Percentiles rank a stretch among this genome's conserved stretches.
Conservation (phyloP, 2,113 vertebrate species). For the Zeus faber region DNA sequence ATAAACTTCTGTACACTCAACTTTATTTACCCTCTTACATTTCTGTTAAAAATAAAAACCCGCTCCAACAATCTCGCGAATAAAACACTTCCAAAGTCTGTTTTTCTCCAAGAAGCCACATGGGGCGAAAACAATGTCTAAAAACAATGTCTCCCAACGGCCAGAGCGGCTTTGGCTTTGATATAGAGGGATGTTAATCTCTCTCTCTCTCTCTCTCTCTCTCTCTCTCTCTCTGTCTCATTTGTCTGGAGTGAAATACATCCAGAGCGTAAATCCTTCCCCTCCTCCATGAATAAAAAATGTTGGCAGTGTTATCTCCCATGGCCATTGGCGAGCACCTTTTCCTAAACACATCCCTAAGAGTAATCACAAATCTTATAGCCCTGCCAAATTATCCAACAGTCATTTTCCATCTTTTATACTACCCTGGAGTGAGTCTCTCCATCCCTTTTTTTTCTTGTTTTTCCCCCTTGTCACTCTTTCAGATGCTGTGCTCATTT, state of each 20-base stretch:
- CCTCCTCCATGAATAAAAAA: conserved; percentile 47
- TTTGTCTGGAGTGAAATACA: conserved; percentile 56
- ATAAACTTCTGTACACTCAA: too few species aligned
- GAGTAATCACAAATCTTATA: conserved; percentile 47
- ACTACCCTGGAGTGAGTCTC: too few species aligned
- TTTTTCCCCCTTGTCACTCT: too few species aligned
- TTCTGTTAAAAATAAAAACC: too few species aligned
- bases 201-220: too few species aligned
- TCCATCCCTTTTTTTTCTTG: too few species aligned
- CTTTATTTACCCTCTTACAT: too few species aligned
- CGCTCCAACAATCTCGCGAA: conserved; percentile 16
- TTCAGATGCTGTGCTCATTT: too few species aligned
- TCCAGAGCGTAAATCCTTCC: conserved; percentile 43
- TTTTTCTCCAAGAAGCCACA: conserved; percentile 14
- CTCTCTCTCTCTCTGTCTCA: conserved; percentile 25
- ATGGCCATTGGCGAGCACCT: conserved; percentile 42
- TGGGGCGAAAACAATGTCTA: too few species aligned
- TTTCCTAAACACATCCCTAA: conserved; percentile 43
- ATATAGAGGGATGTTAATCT: conserved; percentile 29
- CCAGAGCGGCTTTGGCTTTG: conserved; percentile 29
- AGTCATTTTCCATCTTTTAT: conserved; percentile 21
- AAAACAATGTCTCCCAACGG: conserved; percentile 19
- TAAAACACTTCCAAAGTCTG: conserved; percentile 29
- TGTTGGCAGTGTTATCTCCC: conserved; percentile 45
- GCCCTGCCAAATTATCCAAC: conserved; percentile 25